A percentile compares a stretch with the other conserved stretches of the same genome.
Evolutionary conservation across 2,113 vertebrate genomes (phyloP).

Genomic region (Nesoenas mayeri): DNA sequence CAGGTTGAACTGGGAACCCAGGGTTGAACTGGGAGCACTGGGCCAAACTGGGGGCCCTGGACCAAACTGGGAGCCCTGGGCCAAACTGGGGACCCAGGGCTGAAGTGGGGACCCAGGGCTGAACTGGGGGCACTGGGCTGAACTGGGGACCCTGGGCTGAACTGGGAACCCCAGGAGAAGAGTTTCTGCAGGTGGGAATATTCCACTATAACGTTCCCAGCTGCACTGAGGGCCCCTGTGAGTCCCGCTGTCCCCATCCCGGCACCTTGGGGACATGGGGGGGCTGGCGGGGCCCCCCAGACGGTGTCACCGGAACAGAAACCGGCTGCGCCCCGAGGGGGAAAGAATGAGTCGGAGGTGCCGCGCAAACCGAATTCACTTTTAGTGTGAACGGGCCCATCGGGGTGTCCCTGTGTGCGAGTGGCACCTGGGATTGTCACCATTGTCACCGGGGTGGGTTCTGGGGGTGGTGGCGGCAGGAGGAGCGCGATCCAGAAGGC

Average conservation of each 20-base stretch:
- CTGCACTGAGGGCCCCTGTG: not conserved
- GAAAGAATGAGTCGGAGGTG: not conserved
- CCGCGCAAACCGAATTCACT: rapidly evolving
- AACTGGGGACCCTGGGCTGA: not conserved
- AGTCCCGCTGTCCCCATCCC: not conserved
- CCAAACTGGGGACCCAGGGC: not conserved
- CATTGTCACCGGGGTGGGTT: too few species aligned
- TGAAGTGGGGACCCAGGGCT: not conserved
- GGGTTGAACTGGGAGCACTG: not conserved
- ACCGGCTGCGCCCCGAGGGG: not conserved
- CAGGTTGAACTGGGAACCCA: not conserved
- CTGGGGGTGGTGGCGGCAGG: not conserved
- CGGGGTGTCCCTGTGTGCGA: not conserved
- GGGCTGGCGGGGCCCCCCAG: not conserved
- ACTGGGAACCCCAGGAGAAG: not conserved
- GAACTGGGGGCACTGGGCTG: not conserved
- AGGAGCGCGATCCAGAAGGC: not conserved
- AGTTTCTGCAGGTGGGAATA: not conserved
- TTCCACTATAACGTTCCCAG: not conserved
- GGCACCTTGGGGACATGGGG: not conserved
- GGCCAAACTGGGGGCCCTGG: not conserved
- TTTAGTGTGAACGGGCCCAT: too few species aligned
- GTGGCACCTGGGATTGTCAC: not conserved
- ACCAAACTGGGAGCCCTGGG: not conserved
- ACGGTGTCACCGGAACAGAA: not conserved